Evolutionary conservation across 2,797 vertebrate species (phyloP).

Genomic region (Enteromius argenteus): DNA sequence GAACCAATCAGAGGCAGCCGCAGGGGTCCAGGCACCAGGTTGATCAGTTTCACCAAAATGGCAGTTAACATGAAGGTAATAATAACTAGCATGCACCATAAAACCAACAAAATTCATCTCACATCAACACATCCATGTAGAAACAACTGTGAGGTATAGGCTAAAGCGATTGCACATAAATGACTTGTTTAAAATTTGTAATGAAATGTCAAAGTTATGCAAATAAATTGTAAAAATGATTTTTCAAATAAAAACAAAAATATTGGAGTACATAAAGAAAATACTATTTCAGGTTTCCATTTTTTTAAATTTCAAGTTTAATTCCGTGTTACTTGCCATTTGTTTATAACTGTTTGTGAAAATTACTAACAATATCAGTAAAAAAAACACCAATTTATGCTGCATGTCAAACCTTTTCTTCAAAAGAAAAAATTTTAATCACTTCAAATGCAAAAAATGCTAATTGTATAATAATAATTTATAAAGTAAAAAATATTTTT

Average conservation of each 20-base stretch:
- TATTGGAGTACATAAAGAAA: not conserved
- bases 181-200: not conserved
- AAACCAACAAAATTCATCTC: constrained; percentile 23
- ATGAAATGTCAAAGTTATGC: not conserved
- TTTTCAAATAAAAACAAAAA: not conserved
- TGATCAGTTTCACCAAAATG: constrained; percentile 60
- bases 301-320: not conserved
- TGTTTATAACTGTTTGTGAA: not conserved
- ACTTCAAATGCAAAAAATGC: too few relatives aligned
- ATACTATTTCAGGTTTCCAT: not conserved
- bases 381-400: not conserved
- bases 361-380: not conserved
- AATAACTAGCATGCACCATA: constrained; percentile 52
- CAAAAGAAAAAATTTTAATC: not conserved
- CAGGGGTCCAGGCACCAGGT: constrained; percentile 50
- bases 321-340: not conserved
- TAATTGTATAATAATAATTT: too few relatives aligned
- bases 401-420: not conserved
- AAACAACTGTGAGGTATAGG: constrained; percentile 4
- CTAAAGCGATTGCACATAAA: not conserved
- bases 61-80: constrained; percentile 56
- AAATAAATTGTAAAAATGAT: not conserved
- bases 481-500: too few relatives aligned
- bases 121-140: constrained; percentile 12
- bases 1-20: constrained; percentile 62